Evolutionary conservation across 2,113 vertebrate genomes (phyloP), one percentile per base, ranked within the genome.

Genomic region (Myxocyprinus asiaticus): DNA sequence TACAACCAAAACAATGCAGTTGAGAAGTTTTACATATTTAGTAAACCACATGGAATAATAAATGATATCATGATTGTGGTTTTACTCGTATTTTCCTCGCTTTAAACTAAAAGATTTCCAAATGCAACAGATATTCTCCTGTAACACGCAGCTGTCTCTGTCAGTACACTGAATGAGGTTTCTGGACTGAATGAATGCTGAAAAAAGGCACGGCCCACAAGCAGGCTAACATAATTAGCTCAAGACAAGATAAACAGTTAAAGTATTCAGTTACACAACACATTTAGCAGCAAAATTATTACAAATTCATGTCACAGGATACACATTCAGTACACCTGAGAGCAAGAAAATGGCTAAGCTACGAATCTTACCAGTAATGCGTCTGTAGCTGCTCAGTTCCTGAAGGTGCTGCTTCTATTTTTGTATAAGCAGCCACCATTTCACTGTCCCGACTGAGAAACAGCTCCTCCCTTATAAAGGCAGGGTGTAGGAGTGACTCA

Each of bases 361-460:
- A 55, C 15, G n/a, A 78, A 58, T 64, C 86, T 86, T 84, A 88
- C 87, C 85, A 87, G 81, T 63, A 65, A 80, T 66, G 78, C 2
- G 67, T 64, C 67, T 63, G 63, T 79, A 82, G 76, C 47, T 56
- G 81, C 76, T 85, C 76, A 58, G 67, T 76, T 75, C 69, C 74
- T 81, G 76, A 61, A 72, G 71, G 50, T 64, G 66, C 76, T 63
- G 78, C 79, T 80, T 76, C 75, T 79, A 78, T 82, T 74, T 33
- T 82, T 80, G 70, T 33, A 50, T 67, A 68, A 79, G 47, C 79
- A 83, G 77, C 67, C 66, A 80, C 79, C 75, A 74, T 69, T 67
- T 73, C 78, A 74, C 12, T 82, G 68, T 81, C 68, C n/a, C 12
- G 43, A 63, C 43, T 62, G 66, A 82, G 68, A 78, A 73, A 65